A percentile compares a stretch with the other conserved stretches of the same genome.
phyloP scores from a whole-genome alignment of 1,140 invertebrate genomes.

The Tigriopus japonicus region DNA sequence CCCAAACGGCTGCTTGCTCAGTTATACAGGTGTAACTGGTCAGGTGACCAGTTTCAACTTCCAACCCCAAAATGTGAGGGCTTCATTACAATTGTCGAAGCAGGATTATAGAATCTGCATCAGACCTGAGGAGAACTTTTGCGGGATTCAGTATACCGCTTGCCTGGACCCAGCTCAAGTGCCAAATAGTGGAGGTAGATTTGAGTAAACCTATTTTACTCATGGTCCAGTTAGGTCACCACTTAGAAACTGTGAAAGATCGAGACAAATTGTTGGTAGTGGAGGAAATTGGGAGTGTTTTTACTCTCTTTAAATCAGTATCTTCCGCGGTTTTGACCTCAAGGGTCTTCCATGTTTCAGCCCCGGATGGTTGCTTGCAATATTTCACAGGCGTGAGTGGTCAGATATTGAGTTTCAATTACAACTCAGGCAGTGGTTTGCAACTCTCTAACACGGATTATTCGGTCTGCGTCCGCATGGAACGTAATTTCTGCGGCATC shows the following conservation, averaged over 20 bases:
- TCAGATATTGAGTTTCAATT: slow-evolving; percentile 60
- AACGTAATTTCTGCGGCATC: slow-evolving; percentile 69
- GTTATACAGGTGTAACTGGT: too few species aligned
- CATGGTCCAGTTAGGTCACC: too few species aligned
- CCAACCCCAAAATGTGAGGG: too few species aligned
- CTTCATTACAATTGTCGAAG: slow-evolving; percentile 46
- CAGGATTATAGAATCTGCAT: slow-evolving; percentile 73
- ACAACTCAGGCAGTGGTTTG: slow-evolving; percentile 45
- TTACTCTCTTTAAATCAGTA: too few species aligned
- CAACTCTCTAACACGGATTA: slow-evolving; percentile 76
- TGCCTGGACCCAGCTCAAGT: slow-evolving; percentile 40
- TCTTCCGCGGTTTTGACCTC: too few species aligned
- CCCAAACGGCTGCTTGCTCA: too few species aligned
- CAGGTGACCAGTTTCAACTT: too few species aligned
- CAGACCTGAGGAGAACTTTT: slow-evolving; percentile 63
- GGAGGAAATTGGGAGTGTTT: too few species aligned
- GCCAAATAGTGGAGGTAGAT: not conserved
- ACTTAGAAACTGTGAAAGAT: too few species aligned
- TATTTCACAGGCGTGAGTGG: slow-evolving; percentile 60
- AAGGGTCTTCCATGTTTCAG: slow-evolving; percentile 18
- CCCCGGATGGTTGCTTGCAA: slow-evolving; percentile 43
- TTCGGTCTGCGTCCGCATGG: slow-evolving; percentile 58
- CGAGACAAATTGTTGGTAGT: too few species aligned
- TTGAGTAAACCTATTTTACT: too few species aligned
- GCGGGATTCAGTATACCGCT: slow-evolving; percentile 58